These are phyloP conservation scores for Macrobrachium rosenbergii DNA, from an alignment of 1,140 invertebrate species.

Conservation along the genomic window DNA sequence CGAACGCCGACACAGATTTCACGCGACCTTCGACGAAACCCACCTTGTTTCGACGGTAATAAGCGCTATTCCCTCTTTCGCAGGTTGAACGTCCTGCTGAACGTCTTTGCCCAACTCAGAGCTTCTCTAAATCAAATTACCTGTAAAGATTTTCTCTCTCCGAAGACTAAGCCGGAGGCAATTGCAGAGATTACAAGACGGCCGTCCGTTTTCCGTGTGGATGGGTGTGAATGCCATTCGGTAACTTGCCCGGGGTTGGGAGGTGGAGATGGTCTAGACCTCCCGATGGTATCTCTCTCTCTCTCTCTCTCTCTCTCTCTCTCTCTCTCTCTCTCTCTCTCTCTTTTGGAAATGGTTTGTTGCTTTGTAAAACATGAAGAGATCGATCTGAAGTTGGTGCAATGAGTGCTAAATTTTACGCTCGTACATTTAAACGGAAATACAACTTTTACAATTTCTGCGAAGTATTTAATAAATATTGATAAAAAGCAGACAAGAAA, in stretches of 20 bases:
- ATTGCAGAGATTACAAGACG: slow-evolving; percentile 21
- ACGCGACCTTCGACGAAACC: no score
- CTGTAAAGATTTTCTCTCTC: no score
- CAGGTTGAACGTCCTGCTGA: no score
- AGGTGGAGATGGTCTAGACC: neutral
- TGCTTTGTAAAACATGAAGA: neutral
- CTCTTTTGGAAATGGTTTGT: slow-evolving; percentile 2
- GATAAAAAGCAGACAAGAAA: neutral
- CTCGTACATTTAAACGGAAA: slow-evolving; percentile 7
- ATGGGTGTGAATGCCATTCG: slow-evolving; percentile 50
- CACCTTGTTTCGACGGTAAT: neutral
- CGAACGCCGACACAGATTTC: neutral
- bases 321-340: slow-evolving; percentile 22
- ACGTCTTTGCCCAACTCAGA: no score
- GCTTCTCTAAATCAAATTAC: no score
- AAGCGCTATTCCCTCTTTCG: neutral
- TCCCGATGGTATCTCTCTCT: slow-evolving; percentile 21
- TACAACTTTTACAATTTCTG: no score
- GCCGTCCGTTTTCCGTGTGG: slow-evolving; percentile 54
- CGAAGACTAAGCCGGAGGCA: slow-evolving; percentile 14
- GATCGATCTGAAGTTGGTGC: no score
- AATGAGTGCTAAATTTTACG: neutral
- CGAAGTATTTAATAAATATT: neutral
- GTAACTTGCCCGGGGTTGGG: slow-evolving; percentile 28
- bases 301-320: slow-evolving; percentile 20